phyloP scores from a whole-genome alignment of 2,113 vertebrate genomes.

The Herpailurus yagouaroundi region DNA sequence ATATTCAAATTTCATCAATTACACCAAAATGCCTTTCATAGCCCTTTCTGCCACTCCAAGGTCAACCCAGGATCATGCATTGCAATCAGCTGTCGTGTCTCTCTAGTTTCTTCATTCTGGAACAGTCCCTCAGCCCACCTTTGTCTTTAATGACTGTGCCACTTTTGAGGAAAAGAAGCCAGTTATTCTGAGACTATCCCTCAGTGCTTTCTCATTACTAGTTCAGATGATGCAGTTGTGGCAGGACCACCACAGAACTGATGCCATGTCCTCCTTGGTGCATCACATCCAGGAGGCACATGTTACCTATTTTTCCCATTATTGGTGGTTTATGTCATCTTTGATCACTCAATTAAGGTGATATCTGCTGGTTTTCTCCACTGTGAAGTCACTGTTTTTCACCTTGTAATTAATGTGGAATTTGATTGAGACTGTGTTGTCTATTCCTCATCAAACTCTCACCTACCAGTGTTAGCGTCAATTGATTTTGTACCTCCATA shows the following conservation, averaged over 20 bases:
- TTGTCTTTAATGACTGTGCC: background rate
- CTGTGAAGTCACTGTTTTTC: background rate
- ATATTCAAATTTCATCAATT: background rate
- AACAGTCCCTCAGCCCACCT: background rate
- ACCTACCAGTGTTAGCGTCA: background rate
- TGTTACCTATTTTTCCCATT: background rate
- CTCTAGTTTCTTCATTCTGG: background rate
- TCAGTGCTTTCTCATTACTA: background rate
- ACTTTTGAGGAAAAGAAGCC: background rate
- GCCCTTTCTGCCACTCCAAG: background rate
- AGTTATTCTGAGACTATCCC: background rate
- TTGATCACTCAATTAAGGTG: background rate
- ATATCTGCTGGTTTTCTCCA: background rate
- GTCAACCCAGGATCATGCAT: background rate
- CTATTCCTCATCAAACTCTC: background rate
- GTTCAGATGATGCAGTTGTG: background rate
- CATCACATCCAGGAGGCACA: background rate
- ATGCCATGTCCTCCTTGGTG: background rate
- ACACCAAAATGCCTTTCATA: background rate
- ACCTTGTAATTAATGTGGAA: background rate
- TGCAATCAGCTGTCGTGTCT: background rate
- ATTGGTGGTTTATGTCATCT: background rate
- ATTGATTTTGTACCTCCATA: background rate
- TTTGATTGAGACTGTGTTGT: background rate
- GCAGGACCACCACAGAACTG: background rate